These are phyloP conservation scores for Champsocephalus gunnari DNA, from an alignment of 2,797 vertebrate species.

Conservation along the genomic window DNA sequence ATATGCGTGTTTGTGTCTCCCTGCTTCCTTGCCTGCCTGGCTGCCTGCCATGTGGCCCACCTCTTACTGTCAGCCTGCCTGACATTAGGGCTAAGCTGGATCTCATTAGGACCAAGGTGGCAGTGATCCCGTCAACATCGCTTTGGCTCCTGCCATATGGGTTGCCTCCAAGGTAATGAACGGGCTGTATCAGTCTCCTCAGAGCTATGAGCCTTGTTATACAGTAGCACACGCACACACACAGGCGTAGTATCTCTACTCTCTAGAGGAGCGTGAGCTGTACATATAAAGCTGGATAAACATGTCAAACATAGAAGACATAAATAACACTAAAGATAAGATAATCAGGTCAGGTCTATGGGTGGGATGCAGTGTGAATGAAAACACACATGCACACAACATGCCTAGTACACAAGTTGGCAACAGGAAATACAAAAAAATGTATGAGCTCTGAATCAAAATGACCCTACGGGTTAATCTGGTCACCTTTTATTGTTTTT, in stretches of 20 bases:
- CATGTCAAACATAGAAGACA: slow-evolving; percentile 39
- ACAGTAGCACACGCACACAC: slow-evolving; percentile 27
- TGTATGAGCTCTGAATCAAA: slow-evolving; percentile 5
- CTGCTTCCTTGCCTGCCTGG: slow-evolving; percentile 58
- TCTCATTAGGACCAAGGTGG: slow-evolving; percentile 87
- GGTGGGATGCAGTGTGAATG: slow-evolving; percentile 26
- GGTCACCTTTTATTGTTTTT: background rate
- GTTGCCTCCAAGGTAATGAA: slow-evolving; percentile 80
- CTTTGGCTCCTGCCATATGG: slow-evolving; percentile 83
- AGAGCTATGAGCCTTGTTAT: slow-evolving; percentile 68
- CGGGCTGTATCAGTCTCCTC: slow-evolving; percentile 72
- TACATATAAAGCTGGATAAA: slow-evolving; percentile 54
- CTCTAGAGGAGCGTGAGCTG: slow-evolving; percentile 39
- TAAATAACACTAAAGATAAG: slow-evolving; percentile 34
- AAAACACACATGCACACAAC: slow-evolving; percentile 15
- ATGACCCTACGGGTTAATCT: background rate
- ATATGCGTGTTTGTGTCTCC: slow-evolving; percentile 62
- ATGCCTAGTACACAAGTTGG: background rate
- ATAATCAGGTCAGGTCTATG: slow-evolving; percentile 28
- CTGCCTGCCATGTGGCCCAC: slow-evolving; percentile 78
- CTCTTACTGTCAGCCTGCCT: slow-evolving; percentile 84
- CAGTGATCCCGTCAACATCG: slow-evolving; percentile 83
- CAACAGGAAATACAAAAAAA: slow-evolving; percentile 7
- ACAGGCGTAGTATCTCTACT: slow-evolving; percentile 47
- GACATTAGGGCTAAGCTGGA: slow-evolving; percentile 85